A percentile compares a stretch with the other conserved stretches of the same genome.
These are phyloP conservation scores for Recurvirostra avosetta DNA, from an alignment of 2,113 vertebrate species.

Conservation along the genomic window DNA sequence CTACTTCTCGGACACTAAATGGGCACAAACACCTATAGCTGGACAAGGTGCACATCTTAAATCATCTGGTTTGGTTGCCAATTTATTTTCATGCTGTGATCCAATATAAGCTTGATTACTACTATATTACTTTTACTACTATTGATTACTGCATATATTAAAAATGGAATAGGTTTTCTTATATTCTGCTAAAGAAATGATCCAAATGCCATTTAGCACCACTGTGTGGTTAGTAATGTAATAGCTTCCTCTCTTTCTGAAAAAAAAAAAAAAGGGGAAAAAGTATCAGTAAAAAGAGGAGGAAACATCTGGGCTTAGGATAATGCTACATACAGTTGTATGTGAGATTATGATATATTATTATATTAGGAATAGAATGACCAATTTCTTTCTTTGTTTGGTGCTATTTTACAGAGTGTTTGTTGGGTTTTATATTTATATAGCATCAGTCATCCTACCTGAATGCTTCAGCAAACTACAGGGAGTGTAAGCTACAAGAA, in stretches of 20 bases:
- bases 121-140: no score
- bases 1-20: background rate
- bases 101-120: background rate
- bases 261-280: background rate
- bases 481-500: background rate
- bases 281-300: background rate
- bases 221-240: constrained; percentile 30
- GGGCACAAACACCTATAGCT: background rate
- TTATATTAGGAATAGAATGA: background rate
- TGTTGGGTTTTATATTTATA: background rate
- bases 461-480: background rate
- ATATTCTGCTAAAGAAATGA: background rate
- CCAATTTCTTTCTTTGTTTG: background rate
- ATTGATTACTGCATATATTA: background rate
- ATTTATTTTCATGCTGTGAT: background rate
- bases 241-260: background rate
- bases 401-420: background rate
- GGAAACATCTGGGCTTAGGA: background rate
- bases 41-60: background rate
- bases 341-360: background rate
- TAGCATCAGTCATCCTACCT: background rate
- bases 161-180: background rate
- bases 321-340: background rate
- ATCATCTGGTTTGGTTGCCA: background rate
- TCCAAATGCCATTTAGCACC: constrained; percentile 30